Percentiles rank a stretch among this genome's conserved stretches.
These are phyloP conservation scores for Ruditapes philippinarum DNA, from an alignment of 1,140 invertebrate species.

Conservation along the genomic window DNA sequence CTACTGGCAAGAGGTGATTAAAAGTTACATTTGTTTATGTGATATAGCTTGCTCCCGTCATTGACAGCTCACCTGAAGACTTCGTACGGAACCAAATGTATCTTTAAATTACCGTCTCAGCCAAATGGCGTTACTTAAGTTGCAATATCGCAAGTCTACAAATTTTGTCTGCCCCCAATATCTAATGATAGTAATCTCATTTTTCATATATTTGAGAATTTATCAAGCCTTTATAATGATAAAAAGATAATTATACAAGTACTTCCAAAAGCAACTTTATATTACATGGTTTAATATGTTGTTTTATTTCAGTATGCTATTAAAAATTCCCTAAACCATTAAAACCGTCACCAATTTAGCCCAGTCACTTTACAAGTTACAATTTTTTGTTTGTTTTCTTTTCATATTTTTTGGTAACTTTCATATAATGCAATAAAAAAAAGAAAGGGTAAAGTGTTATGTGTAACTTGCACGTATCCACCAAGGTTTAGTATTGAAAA, in stretches of 20 bases:
- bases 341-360: neutral
- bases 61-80: neutral
- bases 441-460: slow-evolving; percentile 3
- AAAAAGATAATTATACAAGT: too few relatives aligned
- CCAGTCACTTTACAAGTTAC: slow-evolving; percentile 16
- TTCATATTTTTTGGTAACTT: neutral
- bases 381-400: too few relatives aligned
- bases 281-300: too few relatives aligned
- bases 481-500: slow-evolving; percentile 40
- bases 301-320: neutral
- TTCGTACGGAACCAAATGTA: slow-evolving; percentile 3
- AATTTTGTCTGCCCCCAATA: too few relatives aligned
- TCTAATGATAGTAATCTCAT: too few relatives aligned
- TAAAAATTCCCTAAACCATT: neutral
- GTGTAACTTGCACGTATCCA: neutral
- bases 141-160: too few relatives aligned
- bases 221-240: too few relatives aligned
- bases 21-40: neutral
- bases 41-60: neutral
- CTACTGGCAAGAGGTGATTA: slow-evolving; percentile 10
- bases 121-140: neutral
- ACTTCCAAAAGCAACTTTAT: too few relatives aligned
- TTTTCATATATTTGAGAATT: too few relatives aligned
- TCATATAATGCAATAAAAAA: neutral
- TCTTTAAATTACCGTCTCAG: slow-evolving; percentile 3